Conservation (phyloP, 2,888 invertebrate species). For the Trissoscelio sp. region DNA sequence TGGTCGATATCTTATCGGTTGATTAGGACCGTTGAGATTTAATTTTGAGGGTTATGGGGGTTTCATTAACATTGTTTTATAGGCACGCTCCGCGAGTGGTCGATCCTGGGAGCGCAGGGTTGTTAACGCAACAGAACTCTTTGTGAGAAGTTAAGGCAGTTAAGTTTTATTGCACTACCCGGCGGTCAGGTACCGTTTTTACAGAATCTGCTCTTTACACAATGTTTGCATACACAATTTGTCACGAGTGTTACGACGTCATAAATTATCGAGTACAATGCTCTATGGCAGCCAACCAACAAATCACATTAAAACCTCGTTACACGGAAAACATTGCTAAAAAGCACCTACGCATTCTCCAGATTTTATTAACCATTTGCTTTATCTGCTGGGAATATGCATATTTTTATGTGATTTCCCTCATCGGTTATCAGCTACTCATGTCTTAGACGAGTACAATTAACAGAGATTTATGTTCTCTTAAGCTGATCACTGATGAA, state of each 20-base stretch:
- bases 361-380: conserved; percentile 46
- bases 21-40: conserved; percentile 29
- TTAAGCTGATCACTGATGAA: conserved; percentile 27
- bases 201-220: conserved; percentile 76
- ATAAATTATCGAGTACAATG: conserved; percentile 78
- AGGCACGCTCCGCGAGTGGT: conserved; percentile 45
- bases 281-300: conserved; percentile 69
- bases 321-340: conserved; percentile 68
- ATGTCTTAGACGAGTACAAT: conserved; percentile 2
- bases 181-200: conserved; percentile 78
- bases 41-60: conserved; percentile 34
- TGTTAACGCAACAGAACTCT: conserved; percentile 74
- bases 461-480: conserved; percentile 24
- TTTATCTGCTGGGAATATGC: conserved; percentile 8
- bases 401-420: conserved; percentile 29
- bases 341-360: conserved; percentile 55
- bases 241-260: conserved; percentile 80
- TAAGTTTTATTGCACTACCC: conserved; percentile 80
- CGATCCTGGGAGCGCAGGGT: conserved; percentile 50
- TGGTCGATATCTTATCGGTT: conserved; percentile 20
- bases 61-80: conserved; percentile 62
- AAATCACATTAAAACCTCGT: conserved; percentile 74
- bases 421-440: conserved; percentile 23
- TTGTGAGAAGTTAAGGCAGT: conserved; percentile 73
- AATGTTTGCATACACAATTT: conserved; percentile 82